Percentiles rank a stretch among this genome's conserved stretches.
phyloP scores from a whole-genome alignment of 2,888 invertebrate genomes.

The Ferdinandea cuprea region DNA sequence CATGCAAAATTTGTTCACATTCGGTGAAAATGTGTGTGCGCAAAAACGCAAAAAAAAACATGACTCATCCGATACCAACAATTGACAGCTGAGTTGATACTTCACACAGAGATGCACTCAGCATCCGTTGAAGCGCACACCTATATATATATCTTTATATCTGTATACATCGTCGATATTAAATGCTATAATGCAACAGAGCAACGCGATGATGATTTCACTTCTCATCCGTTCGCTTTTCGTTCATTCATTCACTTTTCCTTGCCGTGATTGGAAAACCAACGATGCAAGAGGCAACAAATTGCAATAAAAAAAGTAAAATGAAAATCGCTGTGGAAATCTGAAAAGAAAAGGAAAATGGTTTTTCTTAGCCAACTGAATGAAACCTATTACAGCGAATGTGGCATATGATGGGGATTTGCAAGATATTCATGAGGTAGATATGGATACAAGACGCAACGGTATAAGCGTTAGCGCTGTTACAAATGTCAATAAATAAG shows the following conservation, averaged over 20 bases:
- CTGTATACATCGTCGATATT: conserved; percentile 16
- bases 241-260: conserved; percentile 72
- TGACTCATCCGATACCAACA: conserved; percentile 61
- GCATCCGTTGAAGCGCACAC: conserved; percentile 58
- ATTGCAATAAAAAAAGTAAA: conserved; percentile 44
- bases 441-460: conserved; percentile 56
- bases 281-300: conserved; percentile 57
- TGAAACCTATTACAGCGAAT: conserved; percentile 55
- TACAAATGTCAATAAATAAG: conserved; percentile 73
- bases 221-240: conserved; percentile 73
- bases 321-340: conserved; percentile 34
- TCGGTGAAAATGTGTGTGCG: conserved; percentile 56
- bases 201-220: conserved; percentile 65
- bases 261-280: conserved; percentile 70
- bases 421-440: conserved; percentile 54
- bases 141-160: conserved; percentile 1
- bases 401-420: conserved; percentile 46
- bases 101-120: conserved; percentile 67
- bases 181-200: conserved; percentile 16
- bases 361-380: conserved; percentile 71
- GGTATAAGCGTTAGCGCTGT: conserved; percentile 38
- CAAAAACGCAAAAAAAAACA: conserved; percentile 37
- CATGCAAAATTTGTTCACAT: conserved; percentile 27
- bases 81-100: conserved; percentile 58
- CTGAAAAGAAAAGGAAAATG: conserved; percentile 67